A percentile compares a stretch with the other conserved stretches of the same genome.
phyloP scores from a whole-genome alignment of 2,113 vertebrate genomes.

The Tenebrosternarchus preto region DNA sequence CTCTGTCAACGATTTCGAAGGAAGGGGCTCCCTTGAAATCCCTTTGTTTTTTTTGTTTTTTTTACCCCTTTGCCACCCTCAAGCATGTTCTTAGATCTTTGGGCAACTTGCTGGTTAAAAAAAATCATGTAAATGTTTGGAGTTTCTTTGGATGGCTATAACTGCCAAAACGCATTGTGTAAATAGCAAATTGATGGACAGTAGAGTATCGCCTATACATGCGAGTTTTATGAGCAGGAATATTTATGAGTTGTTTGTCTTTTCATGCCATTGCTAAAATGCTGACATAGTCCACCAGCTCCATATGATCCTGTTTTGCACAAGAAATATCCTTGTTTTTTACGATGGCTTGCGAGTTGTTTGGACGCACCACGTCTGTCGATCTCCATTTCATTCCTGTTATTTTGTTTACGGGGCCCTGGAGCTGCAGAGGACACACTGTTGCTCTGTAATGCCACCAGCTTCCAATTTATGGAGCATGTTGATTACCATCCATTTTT shows the following conservation, averaged over 20 bases:
- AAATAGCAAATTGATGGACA: conserved; percentile 9
- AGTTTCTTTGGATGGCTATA: neutral
- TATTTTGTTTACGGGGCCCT: conserved; percentile 47
- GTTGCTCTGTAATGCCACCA: conserved; percentile 44
- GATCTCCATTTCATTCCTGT: conserved; percentile 40
- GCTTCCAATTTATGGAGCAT: conserved; percentile 49
- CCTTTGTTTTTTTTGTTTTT: conserved; percentile 62
- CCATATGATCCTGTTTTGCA: conserved; percentile 43
- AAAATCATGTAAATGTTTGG: neutral
- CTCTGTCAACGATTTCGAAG: conserved; percentile 72
- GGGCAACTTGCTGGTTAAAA: neutral
- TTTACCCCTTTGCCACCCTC: conserved; percentile 44
- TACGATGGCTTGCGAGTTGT: conserved; percentile 3
- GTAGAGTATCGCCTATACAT: conserved; percentile 13
- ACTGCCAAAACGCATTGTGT: conserved; percentile 16
- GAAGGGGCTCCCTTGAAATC: neutral
- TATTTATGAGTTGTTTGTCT: conserved; percentile 25
- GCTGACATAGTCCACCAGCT: neutral
- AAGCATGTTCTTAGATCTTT: neutral
- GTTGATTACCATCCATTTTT: conserved; percentile 52
- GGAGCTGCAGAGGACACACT: conserved; percentile 39
- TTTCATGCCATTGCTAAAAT: conserved; percentile 2
- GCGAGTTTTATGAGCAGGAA: neutral
- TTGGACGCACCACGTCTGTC: conserved; percentile 40
- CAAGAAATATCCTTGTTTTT: conserved; percentile 40